Evolutionary conservation across 2,113 vertebrate species (phyloP), one percentile per base, ranked within the genome.

Genomic region (Thomomys bottae): DNA sequence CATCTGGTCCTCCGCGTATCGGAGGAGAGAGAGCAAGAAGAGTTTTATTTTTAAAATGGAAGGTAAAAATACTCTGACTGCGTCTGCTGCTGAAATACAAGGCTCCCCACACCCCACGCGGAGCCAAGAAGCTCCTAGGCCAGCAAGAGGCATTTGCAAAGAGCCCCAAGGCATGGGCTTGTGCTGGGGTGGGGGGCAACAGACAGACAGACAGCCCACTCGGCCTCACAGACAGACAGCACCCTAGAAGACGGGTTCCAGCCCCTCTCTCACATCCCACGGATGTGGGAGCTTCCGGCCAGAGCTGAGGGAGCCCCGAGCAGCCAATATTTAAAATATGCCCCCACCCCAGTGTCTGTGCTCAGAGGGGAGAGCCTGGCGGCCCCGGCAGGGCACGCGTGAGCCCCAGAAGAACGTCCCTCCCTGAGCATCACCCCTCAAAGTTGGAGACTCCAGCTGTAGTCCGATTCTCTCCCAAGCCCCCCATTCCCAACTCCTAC

Each of bases 11-110:
- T 88, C 42, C 18, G 40, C 45, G 75, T 36, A 36, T 89, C 79
- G 76, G 76, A 89, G 38, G 68, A 89, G 40, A 64, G 34, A 54
- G 42, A 92, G 79, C 82, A 87, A 61, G 70, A 84, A 82, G 83
- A 71, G 45, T 79, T 94, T 91, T 82, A 71, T 66, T 92, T 94
- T 89, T 76, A 64, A 78, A 95, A 59, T 26, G 76, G 57, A 75
- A 88, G 57, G 76, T 67, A 92, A 92, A 96, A 90, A 77, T 83
- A 86, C 54, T 84, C 89, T 72, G 32, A 87, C 40, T 26, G 45
- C 34, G 68, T 77, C 30, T 34, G 78, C 2, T 36, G 81, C 80
- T 45, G 68, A 64, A 78, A n/a, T 10, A 75, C 17, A 77, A 88
- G 54, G 24, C 36, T 61, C 45, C 40, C 5, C 28, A 34, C 8